These are phyloP conservation scores for Lepidocyrtoides sp. DNA, from an alignment of 2,888 invertebrate species.

Conservation along the genomic window DNA sequence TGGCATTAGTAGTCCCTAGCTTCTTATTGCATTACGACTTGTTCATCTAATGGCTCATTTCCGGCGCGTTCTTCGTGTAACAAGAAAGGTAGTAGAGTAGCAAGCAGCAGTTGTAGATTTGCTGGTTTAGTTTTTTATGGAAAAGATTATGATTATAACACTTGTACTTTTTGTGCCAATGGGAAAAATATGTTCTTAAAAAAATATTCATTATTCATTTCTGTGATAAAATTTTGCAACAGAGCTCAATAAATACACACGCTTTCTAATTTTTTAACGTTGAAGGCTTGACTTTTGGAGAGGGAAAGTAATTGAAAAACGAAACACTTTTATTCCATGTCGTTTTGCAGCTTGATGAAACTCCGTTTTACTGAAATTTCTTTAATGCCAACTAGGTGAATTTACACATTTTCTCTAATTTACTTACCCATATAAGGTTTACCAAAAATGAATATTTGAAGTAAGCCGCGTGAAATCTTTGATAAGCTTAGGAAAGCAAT, in stretches of 20 bases:
- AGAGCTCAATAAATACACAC: background rate
- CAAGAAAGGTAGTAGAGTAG: too few relatives aligned
- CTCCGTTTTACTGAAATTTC: too few relatives aligned
- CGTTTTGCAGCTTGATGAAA: too few relatives aligned
- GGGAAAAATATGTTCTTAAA: too few relatives aligned
- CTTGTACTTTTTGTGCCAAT: background rate
- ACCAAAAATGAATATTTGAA: too few relatives aligned
- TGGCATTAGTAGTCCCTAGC: background rate
- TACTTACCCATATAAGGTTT: too few relatives aligned
- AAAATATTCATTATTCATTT: background rate
- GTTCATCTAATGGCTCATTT: conserved; percentile 69
- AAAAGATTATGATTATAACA: too few relatives aligned
- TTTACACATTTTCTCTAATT: too few relatives aligned
- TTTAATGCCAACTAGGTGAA: too few relatives aligned
- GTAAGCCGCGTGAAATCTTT: too few relatives aligned
- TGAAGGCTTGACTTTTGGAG: background rate
- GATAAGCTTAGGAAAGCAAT: conserved; percentile 7
- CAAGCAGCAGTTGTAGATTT: conserved; percentile 1
- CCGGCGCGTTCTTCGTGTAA: conserved; percentile 48
- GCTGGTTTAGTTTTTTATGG: background rate
- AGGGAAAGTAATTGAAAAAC: background rate
- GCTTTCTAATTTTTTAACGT: conserved; percentile 6
- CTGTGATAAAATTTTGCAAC: background rate
- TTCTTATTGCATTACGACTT: conserved; percentile 45
- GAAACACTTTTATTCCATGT: background rate